Percentiles rank a stretch among this genome's conserved stretches.
These are phyloP conservation scores for Prostheceraeus crozeri DNA, from an alignment of 2,888 invertebrate species.

Conservation along the genomic window DNA sequence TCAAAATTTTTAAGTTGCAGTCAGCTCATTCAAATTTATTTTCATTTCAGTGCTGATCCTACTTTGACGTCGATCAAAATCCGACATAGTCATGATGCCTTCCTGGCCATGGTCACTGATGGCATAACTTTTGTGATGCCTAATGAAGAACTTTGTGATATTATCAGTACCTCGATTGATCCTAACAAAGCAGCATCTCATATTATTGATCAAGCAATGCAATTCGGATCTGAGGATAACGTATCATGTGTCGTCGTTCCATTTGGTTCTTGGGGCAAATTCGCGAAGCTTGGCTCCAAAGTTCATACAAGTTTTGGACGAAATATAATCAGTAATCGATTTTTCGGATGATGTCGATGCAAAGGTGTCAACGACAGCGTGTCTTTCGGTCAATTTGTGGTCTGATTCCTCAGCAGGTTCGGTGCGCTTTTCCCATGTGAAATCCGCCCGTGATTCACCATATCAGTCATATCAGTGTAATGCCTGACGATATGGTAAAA, in stretches of 20 bases:
- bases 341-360: neutral
- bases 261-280: constrained; percentile 60
- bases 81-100: constrained; percentile 59
- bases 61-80: constrained; percentile 46
- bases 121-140: constrained; percentile 59
- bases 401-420: no score
- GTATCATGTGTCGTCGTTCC: constrained; percentile 59
- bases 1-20: no score
- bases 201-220: constrained; percentile 59
- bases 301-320: neutral
- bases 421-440: no score
- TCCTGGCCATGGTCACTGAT: constrained; percentile 59
- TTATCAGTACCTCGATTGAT: constrained; percentile 54
- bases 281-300: constrained; percentile 39
- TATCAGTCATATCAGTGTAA: no score
- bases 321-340: constrained; percentile 1
- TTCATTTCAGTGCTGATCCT: constrained; percentile 3
- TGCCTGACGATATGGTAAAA: no score
- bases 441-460: no score
- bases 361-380: no score
- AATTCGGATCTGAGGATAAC: constrained; percentile 60
- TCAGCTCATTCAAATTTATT: constrained; percentile 13
- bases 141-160: constrained; percentile 58
- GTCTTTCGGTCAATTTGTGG: no score
- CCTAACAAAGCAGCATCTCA: constrained; percentile 58